Evolutionary conservation across 2,888 invertebrate genomes (phyloP), one percentile per base, ranked within the genome.

Genomic region (Pheosia tremula): DNA sequence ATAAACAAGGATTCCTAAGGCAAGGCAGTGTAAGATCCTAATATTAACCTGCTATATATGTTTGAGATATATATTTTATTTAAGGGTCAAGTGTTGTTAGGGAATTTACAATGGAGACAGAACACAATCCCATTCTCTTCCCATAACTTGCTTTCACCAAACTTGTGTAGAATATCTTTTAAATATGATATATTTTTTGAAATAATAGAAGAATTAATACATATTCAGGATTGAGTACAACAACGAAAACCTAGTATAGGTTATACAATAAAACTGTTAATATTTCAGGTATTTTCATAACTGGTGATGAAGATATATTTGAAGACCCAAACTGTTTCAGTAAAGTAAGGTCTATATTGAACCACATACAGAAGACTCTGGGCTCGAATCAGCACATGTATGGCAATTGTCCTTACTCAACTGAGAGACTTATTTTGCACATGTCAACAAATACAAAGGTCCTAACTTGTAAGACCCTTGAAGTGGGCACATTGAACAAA

Each of bases 201-300:
- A 24, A 24, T 24, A 24, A 24, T 24, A 24, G 24, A 24, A 24
- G 24, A 24, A 24, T 24, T 24, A 24, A 2, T 24, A 24, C 24
- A 24, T 24, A 24, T 2, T 24, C 24, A 24, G 24, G 24, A 24
- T 24, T 24, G 0, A 24, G 2, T 24, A 24, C 1, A 24, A 24
- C 24, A 24, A 24, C 24, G 2, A 24, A 24, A 24, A 24, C 24
- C 24, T 24, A 24, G 24, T 24, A 24, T 24, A 24, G 0, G 24
- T 24, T 24, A 24, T 24, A 24, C 24, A 24, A 24, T 24, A 45
- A 45, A 45, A 24, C 52, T 0, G 7, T 39, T 24, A 24, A n/a
- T 2, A 58, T 86, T 87, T 8, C 80, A 95, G 95, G 97, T 70
- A 94, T 98, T 74, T 98, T 98, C 87, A 91, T 97, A 43, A 95